Evolutionary conservation across 2,113 vertebrate species (phyloP).

Genomic region (Gadus macrocephalus): DNA sequence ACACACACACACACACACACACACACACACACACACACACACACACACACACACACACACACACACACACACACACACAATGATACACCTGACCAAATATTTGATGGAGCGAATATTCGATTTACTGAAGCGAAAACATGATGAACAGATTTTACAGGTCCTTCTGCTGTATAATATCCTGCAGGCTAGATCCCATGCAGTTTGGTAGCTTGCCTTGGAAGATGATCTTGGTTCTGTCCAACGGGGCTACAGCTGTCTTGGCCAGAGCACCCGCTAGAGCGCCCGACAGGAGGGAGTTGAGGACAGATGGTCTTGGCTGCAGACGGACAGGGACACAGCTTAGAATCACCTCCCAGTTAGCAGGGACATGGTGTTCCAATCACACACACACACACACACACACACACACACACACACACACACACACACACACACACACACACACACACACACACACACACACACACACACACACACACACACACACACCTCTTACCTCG

Average conservation of each 20-base stretch:
- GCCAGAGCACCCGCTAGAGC: slow-evolving; percentile 93
- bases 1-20: not conserved
- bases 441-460: no score
- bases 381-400: no score
- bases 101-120: no score
- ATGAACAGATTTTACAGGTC: no score
- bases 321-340: not conserved
- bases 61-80: not conserved
- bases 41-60: not conserved
- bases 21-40: not conserved
- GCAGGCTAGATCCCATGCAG: not conserved
- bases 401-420: no score
- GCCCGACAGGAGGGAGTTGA: slow-evolving; percentile 87
- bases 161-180: no score
- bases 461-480: no score
- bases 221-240: slow-evolving; percentile 98
- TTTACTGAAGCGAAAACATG: no score
- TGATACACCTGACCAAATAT: no score
- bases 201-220: slow-evolving; percentile 83
- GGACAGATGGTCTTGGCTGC: slow-evolving; percentile 72
- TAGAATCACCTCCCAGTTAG: not conserved
- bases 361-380: no score
- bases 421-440: not conserved
- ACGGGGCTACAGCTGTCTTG: slow-evolving; percentile 91
- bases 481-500: slow-evolving; percentile 41